A percentile compares a stretch with the other conserved stretches of the same genome.
phyloP scores from a whole-genome alignment of 2,797 vertebrate genomes.

The Paramormyrops hopkinsi region DNA sequence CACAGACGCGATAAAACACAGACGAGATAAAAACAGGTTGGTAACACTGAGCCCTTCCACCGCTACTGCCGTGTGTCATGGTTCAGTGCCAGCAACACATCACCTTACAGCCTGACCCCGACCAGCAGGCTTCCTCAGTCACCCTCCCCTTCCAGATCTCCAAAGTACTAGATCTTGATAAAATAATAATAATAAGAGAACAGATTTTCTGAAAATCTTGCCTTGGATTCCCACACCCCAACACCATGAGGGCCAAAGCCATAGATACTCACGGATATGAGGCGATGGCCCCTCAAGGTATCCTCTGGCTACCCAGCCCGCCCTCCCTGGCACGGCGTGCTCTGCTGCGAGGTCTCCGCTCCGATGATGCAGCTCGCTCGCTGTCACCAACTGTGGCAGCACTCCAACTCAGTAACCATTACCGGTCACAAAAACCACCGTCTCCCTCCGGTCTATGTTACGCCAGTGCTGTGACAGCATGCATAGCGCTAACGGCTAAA shows the following conservation, averaged over 20 bases:
- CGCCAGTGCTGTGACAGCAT: background rate
- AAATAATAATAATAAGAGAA: background rate
- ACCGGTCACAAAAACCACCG: background rate
- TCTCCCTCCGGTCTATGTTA: background rate
- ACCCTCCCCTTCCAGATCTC: background rate
- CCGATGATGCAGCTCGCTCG: background rate
- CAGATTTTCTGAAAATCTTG: background rate
- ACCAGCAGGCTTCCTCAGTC: background rate
- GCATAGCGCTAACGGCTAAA: background rate
- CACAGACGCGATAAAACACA: background rate
- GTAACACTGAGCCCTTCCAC: background rate
- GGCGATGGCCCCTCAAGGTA: background rate
- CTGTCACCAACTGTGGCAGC: background rate
- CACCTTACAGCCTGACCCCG: no score
- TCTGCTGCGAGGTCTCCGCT: background rate
- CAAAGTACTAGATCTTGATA: background rate
- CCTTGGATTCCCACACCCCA: background rate
- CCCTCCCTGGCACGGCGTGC: background rate
- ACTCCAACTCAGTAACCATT: background rate
- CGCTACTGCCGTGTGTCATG: background rate
- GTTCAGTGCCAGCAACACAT: background rate
- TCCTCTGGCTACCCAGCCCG: background rate
- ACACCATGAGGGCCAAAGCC: background rate
- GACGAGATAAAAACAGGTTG: background rate
- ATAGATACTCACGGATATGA: background rate